Base-by-base conservation (phyloP, 2,113 vertebrate genomes). In the Epinephelus moara region DNA sequence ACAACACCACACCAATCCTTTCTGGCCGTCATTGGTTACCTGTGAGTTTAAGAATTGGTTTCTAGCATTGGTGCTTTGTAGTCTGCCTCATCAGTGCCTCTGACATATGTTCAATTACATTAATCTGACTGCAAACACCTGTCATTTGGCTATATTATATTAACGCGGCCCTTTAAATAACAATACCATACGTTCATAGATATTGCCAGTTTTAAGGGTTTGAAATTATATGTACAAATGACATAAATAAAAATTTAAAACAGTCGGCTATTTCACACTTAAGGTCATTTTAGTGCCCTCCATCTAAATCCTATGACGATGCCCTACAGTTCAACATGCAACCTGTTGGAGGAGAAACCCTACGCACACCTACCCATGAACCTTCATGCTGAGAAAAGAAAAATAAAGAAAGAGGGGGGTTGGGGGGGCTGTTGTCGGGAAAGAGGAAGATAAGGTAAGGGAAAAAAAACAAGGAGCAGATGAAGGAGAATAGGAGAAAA, bases 401-500 rank as follows among this genome's bases (percentile, higher is more conserved):
- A 30, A 76, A 70, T 52, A 66, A 69, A 53, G 33, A 47, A 62
- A 60, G 33, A 10, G 5, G 4, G 45, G 17, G 57, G 17, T 6
- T 14, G 4, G 21, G 7, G 19, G 15, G 57, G 68, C 66, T 6
- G 23, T 9, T 33, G 42, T 62, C 30, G 75, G 27, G 72, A 78
- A 68, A 67, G 30, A 68, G 11, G 52, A 71, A 71, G 82, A 85
- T 59, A 70, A 82, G 75, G 21, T 1, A 19, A 66, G 18, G 66
- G 68, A 70, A 78, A 64, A 75, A 67, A 61, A 66, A 13, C 55
- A 42, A 69, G 30, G 70, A 64, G 70, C 86, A 83, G 71, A 89
- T 86, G 84, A 90, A 88, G 73, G 78, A 80, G 71, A 89, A 88
- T 62, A 50, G 30, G 9, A 81, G 49, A 78, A 81, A 85, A 87